Base-by-base conservation (phyloP, 1,140 invertebrate genomes). In the Drosophila bocki region DNA sequence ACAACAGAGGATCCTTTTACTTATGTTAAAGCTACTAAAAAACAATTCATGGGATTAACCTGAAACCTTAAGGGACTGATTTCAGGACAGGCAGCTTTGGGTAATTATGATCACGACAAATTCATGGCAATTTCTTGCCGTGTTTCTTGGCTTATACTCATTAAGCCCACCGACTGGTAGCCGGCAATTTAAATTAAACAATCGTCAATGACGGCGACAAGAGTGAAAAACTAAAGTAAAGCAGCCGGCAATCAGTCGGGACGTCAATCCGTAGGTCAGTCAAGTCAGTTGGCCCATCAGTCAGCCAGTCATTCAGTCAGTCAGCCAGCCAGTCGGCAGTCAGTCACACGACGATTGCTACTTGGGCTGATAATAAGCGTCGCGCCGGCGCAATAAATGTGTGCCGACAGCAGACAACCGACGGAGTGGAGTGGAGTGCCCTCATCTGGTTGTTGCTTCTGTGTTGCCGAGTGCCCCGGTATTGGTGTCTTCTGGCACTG, bases 311-410 rank as follows among this genome's bases (percentile, higher is more conserved):
- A 54, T 48, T 17, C 45, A 19, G 57, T 8, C 33, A 9, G 44
- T 35, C 39, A 41, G 33, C 32, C 44, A 50, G 79, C 39, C 58
- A 62, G 53, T 83, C 80, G 56, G 75, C 80, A 58, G 83, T 42
- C 75, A 87, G 68, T 75, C 83, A 80, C 85, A 88, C 84, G 84
- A 90, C 72, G 75, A 61, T 32, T 50, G 69, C 69, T 72, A 76
- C 74, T 77, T 78, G 77, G 37, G 82, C 74, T 88, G 84, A 90
- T 90, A 90, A 76, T 90, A 77, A 83, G 81, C 85, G 85, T 81
- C 75, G 85, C 85, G 85, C 85, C 85, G 86, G 86, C 85, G 85
- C 85, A 90, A 90, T 90, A 90, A 90, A 84, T 90, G 85, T 90
- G 81, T 85, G 85, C 78, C 78, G 72, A 63, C 84, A 75, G 53